Evolutionary conservation across 1,140 invertebrate genomes (phyloP), one percentile per base, ranked within the genome.

Genomic region (Drosophila virilis): DNA sequence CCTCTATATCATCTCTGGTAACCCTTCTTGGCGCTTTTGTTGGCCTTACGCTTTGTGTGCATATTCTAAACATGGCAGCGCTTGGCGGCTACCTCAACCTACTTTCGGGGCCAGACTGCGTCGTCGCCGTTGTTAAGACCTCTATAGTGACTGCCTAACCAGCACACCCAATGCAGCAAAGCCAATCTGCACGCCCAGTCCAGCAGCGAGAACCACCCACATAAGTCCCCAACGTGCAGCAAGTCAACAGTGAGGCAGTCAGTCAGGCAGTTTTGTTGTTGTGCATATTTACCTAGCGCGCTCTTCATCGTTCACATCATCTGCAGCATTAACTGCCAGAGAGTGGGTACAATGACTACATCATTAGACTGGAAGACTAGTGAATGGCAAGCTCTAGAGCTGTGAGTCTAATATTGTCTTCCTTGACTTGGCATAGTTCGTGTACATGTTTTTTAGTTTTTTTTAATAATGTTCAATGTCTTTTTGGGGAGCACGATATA

Each of bases 1-100:
- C 43, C 38, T n/a, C 52, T 50, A 12, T 54, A 67, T 68, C 71
- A 69, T 68, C 65, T 68, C 65, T 69, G 57, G 65, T 66, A 68
- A 74, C 71, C 71, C 71, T 74, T 74, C 65, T 68, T 61, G 51
- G 35, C 8, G 77, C 77, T 80, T 89, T 84, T 89, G 84, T 89
- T 89, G 77, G 79, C 68, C 79, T 77, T 86, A 84, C 62, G 77
- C 77, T 89, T 89, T 89, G 84, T 89, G 68, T 89, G 84, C 84
- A 80, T 80, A 75, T 89, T 89, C 84, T 89, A 89, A 89, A 89
- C 84, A 89, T 89, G 84, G 84, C 80, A 74, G 73, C 77, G 85
- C 66, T 82, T 69, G 74, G 84, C 65, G 84, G 80, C 84, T 84
- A 88, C 83, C 83, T 88, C 83, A 88, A 89, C 83, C 83, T 88